A percentile compares a stretch with the other conserved stretches of the same genome.
phyloP scores from a whole-genome alignment of 2,888 invertebrate species.

The Archips xylosteana region DNA sequence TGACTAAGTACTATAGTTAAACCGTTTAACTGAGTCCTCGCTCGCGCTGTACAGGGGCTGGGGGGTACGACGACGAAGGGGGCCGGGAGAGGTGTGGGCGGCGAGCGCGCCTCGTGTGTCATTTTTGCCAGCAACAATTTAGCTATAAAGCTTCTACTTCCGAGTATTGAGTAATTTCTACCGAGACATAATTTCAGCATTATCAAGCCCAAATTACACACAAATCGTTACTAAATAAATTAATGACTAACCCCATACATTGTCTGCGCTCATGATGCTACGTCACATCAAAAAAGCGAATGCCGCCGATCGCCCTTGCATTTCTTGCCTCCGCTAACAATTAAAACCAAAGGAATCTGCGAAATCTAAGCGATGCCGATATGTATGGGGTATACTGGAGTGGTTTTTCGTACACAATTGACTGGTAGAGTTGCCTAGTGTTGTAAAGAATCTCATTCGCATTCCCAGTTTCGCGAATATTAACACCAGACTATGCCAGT shows the following conservation, averaged over 20 bases:
- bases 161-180: too few relatives aligned
- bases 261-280: background rate
- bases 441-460: background rate
- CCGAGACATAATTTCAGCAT: too few relatives aligned
- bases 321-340: conserved; percentile 14
- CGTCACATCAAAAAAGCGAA: conserved; percentile 53
- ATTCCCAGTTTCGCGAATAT: background rate
- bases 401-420: conserved; percentile 16
- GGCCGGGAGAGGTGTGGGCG: too few relatives aligned
- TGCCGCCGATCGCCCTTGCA: conserved; percentile 59
- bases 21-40: too few relatives aligned
- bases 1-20: too few relatives aligned
- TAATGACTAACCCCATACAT: background rate
- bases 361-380: conserved; percentile 20
- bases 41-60: too few relatives aligned
- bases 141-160: too few relatives aligned
- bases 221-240: background rate
- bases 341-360: conserved; percentile 11
- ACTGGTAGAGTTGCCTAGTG: conserved; percentile 3
- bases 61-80: too few relatives aligned
- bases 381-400: conserved; percentile 3
- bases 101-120: too few relatives aligned
- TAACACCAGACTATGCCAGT: too few relatives aligned
- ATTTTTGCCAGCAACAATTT: too few relatives aligned
- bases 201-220: too few relatives aligned